These are phyloP conservation scores for Megalopta genalis DNA, from an alignment of 1,140 invertebrate species.

Conservation along the genomic window DNA sequence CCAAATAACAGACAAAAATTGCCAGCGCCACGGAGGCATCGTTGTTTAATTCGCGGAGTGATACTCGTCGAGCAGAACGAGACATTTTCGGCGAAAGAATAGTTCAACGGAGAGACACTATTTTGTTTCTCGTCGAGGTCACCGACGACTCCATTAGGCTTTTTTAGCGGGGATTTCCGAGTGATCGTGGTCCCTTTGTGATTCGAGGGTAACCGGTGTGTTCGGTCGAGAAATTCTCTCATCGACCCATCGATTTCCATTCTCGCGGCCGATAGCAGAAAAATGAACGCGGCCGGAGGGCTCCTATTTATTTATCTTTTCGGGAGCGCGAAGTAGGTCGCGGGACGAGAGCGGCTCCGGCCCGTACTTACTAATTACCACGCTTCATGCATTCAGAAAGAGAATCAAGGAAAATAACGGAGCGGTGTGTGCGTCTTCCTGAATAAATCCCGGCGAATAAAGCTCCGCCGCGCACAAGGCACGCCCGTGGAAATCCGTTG, in stretches of 20 bases:
- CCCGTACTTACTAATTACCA: constrained; percentile 46
- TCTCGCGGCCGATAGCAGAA: not conserved
- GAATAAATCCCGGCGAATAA: constrained; percentile 20
- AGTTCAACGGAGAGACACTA: too few relatives aligned
- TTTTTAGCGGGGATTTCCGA: too few relatives aligned
- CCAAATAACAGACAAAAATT: too few relatives aligned
- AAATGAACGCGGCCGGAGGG: not conserved
- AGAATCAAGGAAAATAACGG: constrained; percentile 28
- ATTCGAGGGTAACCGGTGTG: too few relatives aligned
- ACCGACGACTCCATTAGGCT: too few relatives aligned
- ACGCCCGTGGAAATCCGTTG: not conserved
- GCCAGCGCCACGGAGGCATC: too few relatives aligned
- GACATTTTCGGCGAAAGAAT: too few relatives aligned
- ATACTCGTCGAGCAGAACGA: too few relatives aligned
- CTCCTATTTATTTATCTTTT: constrained; percentile 49
- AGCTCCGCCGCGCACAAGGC: not conserved
- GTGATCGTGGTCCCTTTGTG: too few relatives aligned
- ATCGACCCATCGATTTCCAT: constrained; percentile 2
- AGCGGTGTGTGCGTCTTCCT: not conserved
- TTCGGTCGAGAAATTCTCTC: not conserved
- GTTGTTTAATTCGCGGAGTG: too few relatives aligned
- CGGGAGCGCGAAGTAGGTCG: constrained; percentile 35
- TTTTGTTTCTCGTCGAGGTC: too few relatives aligned
- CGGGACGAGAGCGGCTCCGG: constrained; percentile 19
- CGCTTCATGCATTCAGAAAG: constrained; percentile 28